These are phyloP conservation scores for Norana najaformis DNA, from an alignment of 2,888 invertebrate genomes.

Conservation along the genomic window DNA sequence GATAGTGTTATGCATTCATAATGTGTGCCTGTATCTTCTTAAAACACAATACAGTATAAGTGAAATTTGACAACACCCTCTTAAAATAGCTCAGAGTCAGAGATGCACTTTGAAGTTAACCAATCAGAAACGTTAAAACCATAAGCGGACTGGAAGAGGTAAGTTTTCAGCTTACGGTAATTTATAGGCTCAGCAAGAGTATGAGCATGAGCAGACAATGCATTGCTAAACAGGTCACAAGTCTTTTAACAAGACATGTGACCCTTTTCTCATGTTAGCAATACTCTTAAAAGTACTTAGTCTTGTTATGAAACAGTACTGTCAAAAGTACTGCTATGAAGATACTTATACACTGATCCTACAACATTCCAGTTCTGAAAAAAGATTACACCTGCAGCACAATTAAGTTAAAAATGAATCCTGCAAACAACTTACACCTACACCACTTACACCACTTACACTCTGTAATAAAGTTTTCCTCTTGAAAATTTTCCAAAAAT, in stretches of 20 bases:
- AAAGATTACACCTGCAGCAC: background rate
- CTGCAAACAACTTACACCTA: background rate
- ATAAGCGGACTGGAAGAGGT: too few relatives aligned
- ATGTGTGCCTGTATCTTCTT: too few relatives aligned
- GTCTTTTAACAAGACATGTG: too few relatives aligned
- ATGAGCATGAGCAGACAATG: background rate
- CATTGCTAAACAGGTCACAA: background rate
- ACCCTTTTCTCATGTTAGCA: background rate
- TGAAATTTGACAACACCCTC: too few relatives aligned
- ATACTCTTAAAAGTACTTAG: background rate
- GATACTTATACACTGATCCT: conserved; percentile 13
- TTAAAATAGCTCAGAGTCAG: too few relatives aligned
- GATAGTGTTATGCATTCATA: too few relatives aligned
- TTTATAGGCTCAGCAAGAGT: too few relatives aligned
- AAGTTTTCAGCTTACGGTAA: background rate
- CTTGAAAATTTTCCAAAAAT: too few relatives aligned
- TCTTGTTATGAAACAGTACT: conserved; percentile 3
- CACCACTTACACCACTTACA: too few relatives aligned
- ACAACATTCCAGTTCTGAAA: background rate
- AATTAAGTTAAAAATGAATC: background rate
- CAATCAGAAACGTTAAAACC: too few relatives aligned
- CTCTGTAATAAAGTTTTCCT: background rate
- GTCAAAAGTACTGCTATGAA: background rate
- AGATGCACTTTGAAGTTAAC: too few relatives aligned
- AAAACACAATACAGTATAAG: too few relatives aligned